phyloP scores from a whole-genome alignment of 2,888 invertebrate genomes.

The Zonitis immaculata region DNA sequence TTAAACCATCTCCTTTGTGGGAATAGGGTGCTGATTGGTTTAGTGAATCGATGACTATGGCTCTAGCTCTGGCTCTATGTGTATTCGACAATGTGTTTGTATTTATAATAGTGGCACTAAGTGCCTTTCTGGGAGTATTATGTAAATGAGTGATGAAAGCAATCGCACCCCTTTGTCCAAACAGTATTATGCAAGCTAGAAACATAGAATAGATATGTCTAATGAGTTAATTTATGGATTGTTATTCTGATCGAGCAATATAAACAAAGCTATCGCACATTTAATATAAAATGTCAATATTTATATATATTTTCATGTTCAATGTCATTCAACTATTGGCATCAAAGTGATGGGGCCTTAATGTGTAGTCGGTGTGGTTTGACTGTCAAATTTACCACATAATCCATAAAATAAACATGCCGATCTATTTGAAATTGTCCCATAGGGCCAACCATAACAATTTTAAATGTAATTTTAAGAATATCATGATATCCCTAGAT shows the following conservation, averaged over 20 bases:
- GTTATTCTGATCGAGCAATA: conserved; percentile 44
- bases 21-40: conserved; percentile 27
- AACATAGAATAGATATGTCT: conserved; percentile 40
- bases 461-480: conserved; percentile 46
- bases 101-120: conserved; percentile 42
- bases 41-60: conserved; percentile 33
- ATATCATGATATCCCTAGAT: conserved; percentile 40
- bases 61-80: too few species aligned
- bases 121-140: conserved; percentile 42
- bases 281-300: conserved; percentile 47
- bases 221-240: conserved; percentile 50
- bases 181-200: conserved; percentile 42
- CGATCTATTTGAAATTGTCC: conserved; percentile 31
- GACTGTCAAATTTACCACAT: conserved; percentile 34
- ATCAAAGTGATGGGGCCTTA: conserved; percentile 38
- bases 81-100: conserved; percentile 33
- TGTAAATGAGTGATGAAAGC: conserved; percentile 45
- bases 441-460: conserved; percentile 35
- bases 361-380: conserved; percentile 36
- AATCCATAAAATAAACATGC: conserved; percentile 43
- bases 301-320: conserved; percentile 39
- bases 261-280: conserved; percentile 40
- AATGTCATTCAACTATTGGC: conserved; percentile 22
- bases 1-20: neutral
- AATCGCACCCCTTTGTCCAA: conserved; percentile 45